phyloP scores from a whole-genome alignment of 35 echinoderm and acorn worm species.

The Hemicentrotus pulcherrimus region DNA sequence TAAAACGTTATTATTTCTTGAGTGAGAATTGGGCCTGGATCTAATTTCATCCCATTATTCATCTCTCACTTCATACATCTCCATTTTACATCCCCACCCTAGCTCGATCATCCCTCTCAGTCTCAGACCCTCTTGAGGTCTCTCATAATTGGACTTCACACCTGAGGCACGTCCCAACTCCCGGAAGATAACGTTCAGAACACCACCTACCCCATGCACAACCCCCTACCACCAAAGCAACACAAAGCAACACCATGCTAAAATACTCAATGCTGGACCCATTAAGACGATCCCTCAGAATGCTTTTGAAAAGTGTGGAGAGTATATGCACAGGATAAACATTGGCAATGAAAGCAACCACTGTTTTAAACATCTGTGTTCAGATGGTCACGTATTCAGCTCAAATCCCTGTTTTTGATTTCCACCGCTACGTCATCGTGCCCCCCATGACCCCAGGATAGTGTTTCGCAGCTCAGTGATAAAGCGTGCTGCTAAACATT shows the following conservation, averaged over 20 bases:
- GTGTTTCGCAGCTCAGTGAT: neutral
- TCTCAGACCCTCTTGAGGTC: no score
- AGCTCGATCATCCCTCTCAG: no score
- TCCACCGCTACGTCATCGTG: neutral
- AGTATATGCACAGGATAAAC: neutral
- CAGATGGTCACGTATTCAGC: neutral
- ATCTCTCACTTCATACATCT: neutral
- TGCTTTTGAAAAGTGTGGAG: neutral
- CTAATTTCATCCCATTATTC: neutral
- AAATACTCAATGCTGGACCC: no score
- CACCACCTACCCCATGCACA: no score
- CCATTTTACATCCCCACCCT: neutral
- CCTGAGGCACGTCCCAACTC: no score
- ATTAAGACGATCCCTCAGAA: neutral
- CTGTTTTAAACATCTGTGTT: slow-evolving; percentile 12
- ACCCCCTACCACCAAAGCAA: no score
- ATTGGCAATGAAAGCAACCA: neutral
- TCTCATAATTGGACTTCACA: no score
- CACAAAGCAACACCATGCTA: no score
- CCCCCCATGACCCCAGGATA: neutral
- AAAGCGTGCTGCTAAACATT: neutral
- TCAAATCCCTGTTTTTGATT: neutral
- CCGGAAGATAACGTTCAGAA: no score
- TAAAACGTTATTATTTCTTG: neutral
- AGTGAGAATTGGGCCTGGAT: neutral